Conservation (phyloP, 2,113 vertebrate genomes). For the Tonatia bakeri region DNA sequence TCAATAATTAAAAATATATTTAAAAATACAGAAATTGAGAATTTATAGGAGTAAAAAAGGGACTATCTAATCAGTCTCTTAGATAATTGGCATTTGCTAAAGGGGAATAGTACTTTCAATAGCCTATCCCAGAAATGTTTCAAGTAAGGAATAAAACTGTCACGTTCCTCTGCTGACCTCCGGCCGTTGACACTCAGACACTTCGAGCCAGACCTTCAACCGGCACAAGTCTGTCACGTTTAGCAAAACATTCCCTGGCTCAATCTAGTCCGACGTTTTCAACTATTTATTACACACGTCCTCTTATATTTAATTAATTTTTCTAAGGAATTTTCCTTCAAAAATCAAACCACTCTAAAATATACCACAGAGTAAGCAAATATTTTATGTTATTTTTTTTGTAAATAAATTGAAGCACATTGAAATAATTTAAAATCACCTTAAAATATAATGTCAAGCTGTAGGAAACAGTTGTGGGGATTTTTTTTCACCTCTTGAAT, state of each 20-base stretch:
- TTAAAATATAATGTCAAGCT: neutral
- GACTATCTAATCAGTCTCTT: neutral
- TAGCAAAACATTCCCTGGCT: neutral
- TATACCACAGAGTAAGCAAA: neutral
- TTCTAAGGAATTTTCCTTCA: neutral
- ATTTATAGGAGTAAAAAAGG: neutral
- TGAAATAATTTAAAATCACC: neutral
- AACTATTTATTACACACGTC: neutral
- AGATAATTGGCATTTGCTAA: neutral
- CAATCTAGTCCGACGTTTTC: neutral
- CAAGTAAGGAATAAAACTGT: neutral
- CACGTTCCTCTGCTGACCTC: neutral
- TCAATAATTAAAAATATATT: too few relatives aligned
- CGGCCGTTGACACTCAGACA: neutral
- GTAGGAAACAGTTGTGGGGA: neutral
- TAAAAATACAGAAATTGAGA: neutral
- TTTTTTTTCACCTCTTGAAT: neutral
- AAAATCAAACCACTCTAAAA: neutral
- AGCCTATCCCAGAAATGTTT: neutral
- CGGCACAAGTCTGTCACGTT: neutral
- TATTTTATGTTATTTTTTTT: neutral
- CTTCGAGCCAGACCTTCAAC: neutral
- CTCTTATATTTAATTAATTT: neutral
- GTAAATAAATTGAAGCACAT: neutral
- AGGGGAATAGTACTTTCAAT: neutral